Base-by-base conservation (phyloP, 2,797 vertebrate species). In the Poeciliopsis paucimaculata region DNA sequence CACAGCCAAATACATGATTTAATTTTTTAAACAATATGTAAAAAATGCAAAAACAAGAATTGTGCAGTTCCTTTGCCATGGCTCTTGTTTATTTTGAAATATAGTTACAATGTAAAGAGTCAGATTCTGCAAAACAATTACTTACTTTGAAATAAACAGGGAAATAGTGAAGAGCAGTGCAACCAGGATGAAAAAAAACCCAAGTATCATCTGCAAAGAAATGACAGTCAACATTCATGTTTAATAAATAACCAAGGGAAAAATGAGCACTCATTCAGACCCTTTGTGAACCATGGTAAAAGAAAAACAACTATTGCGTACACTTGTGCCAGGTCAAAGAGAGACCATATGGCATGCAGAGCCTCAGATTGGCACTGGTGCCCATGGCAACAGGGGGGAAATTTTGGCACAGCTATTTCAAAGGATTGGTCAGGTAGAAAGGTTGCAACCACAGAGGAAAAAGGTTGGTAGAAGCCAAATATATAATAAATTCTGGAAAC, bases 121-220 rank as follows among this genome's bases (percentile, higher is more conserved):
- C 76, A 55, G 12, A 39, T 47, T 5, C 78, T 57, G 51, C 1
- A 39, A n/a, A 13, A 80, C 10, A 68, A 47, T 46, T n/a, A 97
- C 98, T 97, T 96, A 99, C 98, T 99, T 99, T 87, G 98, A 99
- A 93, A 99, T 95, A 88, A 99, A 99, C 71, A 99, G 95, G 77
- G 98, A 97, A 75, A 98, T 90, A 18, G 94, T 95, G 92, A 99
- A 98, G 78, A 99, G 95, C 88, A 99, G 91, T 0, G 98, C 98
- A 90, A 99, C 97, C 4, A 99, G 94, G 91, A 98, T 96, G 80
- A 99, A 98, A 94, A 98, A 96, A 49, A 98, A 84, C 31, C 98
- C 98, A 94, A 99, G 95, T 47, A 98, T 78, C 90, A 99, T 96
- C 98, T 99, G 94, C 68, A 94, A 87, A 76, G 53, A 18, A 60